These are phyloP conservation scores for Procavia capensis DNA, from an alignment of 2,113 vertebrate genomes.

Conservation along the genomic window DNA sequence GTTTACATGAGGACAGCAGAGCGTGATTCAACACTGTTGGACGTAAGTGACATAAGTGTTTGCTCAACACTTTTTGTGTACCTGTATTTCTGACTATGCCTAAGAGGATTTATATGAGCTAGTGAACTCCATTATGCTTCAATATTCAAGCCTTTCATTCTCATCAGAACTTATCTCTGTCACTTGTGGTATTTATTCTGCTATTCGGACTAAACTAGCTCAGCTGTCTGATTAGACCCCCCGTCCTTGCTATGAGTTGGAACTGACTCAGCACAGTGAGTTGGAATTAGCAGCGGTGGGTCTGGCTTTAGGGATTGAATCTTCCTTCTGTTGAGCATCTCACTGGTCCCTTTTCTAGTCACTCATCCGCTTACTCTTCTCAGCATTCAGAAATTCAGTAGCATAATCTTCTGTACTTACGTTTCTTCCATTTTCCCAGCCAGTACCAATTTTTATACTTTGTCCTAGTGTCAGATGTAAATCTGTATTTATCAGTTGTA, in stretches of 20 bases:
- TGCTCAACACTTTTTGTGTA: neutral
- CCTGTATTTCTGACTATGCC: neutral
- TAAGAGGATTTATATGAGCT: neutral
- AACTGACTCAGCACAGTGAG: no score
- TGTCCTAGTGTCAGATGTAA: neutral
- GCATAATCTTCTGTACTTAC: neutral
- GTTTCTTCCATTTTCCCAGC: neutral
- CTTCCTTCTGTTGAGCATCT: neutral
- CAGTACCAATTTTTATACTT: neutral
- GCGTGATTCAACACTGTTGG: neutral
- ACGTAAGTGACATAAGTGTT: neutral
- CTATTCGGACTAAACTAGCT: neutral
- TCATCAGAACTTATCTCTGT: neutral
- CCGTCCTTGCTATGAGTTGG: no score
- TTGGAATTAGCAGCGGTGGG: no score
- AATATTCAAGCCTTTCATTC: neutral
- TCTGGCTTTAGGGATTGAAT: no score
- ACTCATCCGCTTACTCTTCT: neutral
- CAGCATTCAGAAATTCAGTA: neutral
- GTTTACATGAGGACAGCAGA: neutral
- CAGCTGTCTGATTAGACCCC: neutral
- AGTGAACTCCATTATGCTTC: neutral
- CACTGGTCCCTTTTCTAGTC: neutral
- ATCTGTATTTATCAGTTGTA: neutral
- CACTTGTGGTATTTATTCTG: neutral